Evolutionary conservation across 2,113 vertebrate species (phyloP), one percentile per base, ranked within the genome.

Genomic region (Mesitornis unicolor): DNA sequence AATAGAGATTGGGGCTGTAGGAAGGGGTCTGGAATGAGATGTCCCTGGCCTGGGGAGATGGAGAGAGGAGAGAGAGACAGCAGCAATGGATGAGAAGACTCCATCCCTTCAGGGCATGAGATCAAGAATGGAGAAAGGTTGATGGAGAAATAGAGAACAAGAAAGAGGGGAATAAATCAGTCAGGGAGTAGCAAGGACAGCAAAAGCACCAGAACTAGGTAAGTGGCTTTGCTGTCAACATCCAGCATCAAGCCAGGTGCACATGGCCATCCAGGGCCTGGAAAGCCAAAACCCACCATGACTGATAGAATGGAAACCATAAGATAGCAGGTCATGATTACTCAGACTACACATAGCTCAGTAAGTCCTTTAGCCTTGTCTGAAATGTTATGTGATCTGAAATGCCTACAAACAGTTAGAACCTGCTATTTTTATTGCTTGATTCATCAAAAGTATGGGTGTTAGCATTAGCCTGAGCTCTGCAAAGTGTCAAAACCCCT

Each of bases 171-270:
- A 64, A 45, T 11, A 36, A 21, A 79, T n/a, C 21, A 11, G 5
- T 20, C 2, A 0, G 13, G 22, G 24, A 51, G 40, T 0, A 56
- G 28, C 18, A 38, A 74, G 16, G 33, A 79, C 15, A 48, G 7
- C 0, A 4, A 81, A 78, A 78, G 45, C 18, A 84, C 29, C 26
- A 80, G 43, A n/a, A 35, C 40, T 48, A 29, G 18, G 13, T 31
- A 42, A 31, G 28, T 2, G 5, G 56, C 20, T 84, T 8, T 63
- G 22, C 10, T 3, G 1, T 26, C 17, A 85, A 21, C 19, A 76
- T 8, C 33, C 71, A 67, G 31, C 19, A 71, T 21, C 6, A 0
- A 9, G 16, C 16, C 40, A 36, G 25, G 14, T 53, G 42, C 73
- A 50, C 11, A 16, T 2, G 0, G 7, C 15, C 89, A n/a, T 28